Conservation (phyloP, 2,113 vertebrate species). For the Willisornis vidua region DNA sequence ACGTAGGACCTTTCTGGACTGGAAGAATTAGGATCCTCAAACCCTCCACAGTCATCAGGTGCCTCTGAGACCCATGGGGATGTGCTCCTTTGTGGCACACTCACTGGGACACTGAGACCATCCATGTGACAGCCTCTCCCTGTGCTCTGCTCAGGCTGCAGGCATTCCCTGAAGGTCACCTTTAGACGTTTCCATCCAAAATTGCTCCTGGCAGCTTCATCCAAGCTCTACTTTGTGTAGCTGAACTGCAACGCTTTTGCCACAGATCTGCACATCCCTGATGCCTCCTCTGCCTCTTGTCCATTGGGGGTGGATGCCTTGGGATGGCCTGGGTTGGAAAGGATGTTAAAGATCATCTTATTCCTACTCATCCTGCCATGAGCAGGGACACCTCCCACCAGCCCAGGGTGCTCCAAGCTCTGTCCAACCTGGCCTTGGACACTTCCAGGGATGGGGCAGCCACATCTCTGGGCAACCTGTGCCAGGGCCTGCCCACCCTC, state of each 20-base stretch:
- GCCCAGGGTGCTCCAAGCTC: neutral
- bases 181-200: neutral
- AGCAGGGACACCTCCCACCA: neutral
- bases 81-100: neutral
- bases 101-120: neutral
- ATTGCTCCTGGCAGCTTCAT: neutral
- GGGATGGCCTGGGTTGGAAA: neutral
- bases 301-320: neutral
- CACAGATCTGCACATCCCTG: neutral
- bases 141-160: neutral
- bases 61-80: neutral
- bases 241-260: neutral
- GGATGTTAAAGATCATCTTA: neutral
- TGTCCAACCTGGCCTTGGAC: neutral
- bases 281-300: neutral
- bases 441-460: neutral
- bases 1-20: neutral
- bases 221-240: neutral
- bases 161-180: neutral
- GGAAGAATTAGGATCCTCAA: neutral
- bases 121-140: fast-evolving
- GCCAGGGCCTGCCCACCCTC: neutral
- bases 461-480: neutral
- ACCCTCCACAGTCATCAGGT: neutral
- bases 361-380: neutral